phyloP scores from a whole-genome alignment of 2,888 invertebrate genomes.

The Macaria liturata region DNA sequence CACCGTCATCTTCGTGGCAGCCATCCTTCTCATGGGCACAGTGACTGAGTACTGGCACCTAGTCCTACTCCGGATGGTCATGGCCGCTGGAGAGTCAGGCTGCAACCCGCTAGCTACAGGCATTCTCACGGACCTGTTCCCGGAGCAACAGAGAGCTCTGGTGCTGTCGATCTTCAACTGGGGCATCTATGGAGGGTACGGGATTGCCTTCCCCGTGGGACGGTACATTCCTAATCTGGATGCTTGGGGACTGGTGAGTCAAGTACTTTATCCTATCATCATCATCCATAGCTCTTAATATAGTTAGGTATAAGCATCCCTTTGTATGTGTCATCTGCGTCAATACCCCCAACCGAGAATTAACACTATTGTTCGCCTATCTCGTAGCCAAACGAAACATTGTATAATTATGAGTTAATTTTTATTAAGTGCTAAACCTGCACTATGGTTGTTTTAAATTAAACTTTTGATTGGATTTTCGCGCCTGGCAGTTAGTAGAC shows the following conservation, averaged over 20 bases:
- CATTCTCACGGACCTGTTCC: slow-evolving; percentile 91
- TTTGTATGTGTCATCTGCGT: no score
- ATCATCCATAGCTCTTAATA: no score
- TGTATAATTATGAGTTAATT: no score
- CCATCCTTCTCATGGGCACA: slow-evolving; percentile 92
- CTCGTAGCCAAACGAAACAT: no score
- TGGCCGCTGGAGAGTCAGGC: slow-evolving; percentile 94
- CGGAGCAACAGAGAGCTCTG: slow-evolving; percentile 91
- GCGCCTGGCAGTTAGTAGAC: no score
- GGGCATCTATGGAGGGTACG: slow-evolving; percentile 97
- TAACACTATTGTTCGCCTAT: no score
- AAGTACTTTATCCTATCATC: not conserved
- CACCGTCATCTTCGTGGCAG: slow-evolving; percentile 91
- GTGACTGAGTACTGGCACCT: slow-evolving; percentile 96
- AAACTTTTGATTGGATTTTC: no score
- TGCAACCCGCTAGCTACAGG: slow-evolving; percentile 95
- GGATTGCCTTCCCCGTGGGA: slow-evolving; percentile 95
- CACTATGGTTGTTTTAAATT: no score
- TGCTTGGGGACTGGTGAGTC: slow-evolving; percentile 87
- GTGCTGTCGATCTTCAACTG: slow-evolving; percentile 97
- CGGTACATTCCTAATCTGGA: slow-evolving; percentile 90
- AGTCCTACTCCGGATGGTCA: slow-evolving; percentile 91
- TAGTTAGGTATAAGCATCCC: no score
- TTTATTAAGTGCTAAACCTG: no score
- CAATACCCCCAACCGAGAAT: no score